phyloP scores from a whole-genome alignment of 1,140 invertebrate species.

The Daktulosphaira vitifoliae region DNA sequence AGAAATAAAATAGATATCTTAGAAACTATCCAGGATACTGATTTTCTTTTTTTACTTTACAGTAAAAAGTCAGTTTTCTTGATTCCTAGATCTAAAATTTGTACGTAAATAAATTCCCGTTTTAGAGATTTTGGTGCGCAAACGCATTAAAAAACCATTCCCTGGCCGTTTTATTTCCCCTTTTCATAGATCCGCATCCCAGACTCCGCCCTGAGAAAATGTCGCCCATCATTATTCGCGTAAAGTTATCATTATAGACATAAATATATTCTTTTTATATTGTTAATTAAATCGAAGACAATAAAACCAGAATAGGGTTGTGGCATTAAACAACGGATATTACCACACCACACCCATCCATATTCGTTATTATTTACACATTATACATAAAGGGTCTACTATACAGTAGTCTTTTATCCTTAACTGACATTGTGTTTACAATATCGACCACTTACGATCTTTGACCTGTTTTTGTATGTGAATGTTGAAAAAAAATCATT shows the following conservation, averaged over 20 bases:
- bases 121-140: no score
- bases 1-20: no score
- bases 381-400: neutral
- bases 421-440: conserved; percentile 2
- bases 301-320: no score
- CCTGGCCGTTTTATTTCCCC: neutral
- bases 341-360: neutral
- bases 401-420: conserved; percentile 2
- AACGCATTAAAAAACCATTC: conserved; percentile 11
- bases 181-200: neutral
- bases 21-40: no score
- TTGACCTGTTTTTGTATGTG: conserved; percentile 30
- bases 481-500: conserved; percentile 2
- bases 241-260: no score
- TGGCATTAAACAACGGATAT: neutral
- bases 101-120: no score
- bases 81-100: no score
- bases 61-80: no score
- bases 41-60: no score
- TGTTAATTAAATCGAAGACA: no score
- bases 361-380: neutral
- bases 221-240: neutral
- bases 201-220: conserved; percentile 27
- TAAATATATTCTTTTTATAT: no score
- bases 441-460: conserved; percentile 17